Conservation (phyloP, 2,797 vertebrate genomes). For the Danio jaintianensis region DNA sequence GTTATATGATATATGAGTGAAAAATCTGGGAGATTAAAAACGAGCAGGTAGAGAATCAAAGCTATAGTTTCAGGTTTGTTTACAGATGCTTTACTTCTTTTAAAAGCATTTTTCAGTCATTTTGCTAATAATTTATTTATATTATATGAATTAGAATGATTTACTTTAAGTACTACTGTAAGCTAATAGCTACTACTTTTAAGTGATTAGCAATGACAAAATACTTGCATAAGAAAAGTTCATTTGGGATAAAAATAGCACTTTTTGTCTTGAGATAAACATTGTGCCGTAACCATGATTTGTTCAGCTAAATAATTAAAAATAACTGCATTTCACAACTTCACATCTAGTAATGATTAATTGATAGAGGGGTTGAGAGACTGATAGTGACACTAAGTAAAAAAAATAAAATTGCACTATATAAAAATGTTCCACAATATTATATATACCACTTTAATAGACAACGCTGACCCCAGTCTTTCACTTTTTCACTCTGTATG, state of each 20-base stretch:
- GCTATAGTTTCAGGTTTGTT: neutral
- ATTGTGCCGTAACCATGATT: neutral
- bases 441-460: neutral
- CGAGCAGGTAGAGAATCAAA: neutral
- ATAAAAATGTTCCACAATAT: too few species aligned
- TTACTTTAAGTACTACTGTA: too few species aligned
- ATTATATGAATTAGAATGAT: too few species aligned
- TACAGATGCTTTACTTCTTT: neutral
- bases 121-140: too few species aligned
- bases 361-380: constrained; percentile 24
- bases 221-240: neutral
- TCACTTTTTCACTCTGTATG: neutral
- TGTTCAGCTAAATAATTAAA: neutral
- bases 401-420: too few species aligned
- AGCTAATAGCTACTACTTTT: too few species aligned
- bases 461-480: neutral
- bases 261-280: neutral
- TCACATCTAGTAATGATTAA: too few species aligned
- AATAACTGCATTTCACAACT: neutral
- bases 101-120: too few species aligned
- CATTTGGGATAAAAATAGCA: neutral
- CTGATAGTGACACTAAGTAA: constrained; percentile 5
- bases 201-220: neutral
- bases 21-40: neutral
- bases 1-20: constrained; percentile 28